A percentile compares a stretch with the other conserved stretches of the same genome.
Evolutionary conservation across 37 sponge, comb jelly and placozoan species (phyloP).

Genomic region (Petrosia ficiformis): DNA sequence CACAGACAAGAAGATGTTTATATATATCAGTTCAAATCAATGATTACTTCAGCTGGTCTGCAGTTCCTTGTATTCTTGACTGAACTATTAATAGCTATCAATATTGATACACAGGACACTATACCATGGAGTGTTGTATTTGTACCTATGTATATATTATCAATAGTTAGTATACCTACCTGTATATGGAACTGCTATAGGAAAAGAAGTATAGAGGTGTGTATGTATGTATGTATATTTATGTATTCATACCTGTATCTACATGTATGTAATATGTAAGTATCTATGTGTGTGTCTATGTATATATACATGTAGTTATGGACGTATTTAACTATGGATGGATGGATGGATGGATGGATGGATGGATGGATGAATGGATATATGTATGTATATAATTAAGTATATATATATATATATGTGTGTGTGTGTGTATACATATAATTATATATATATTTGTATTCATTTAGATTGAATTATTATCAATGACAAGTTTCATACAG

Average conservation of each 20-base stretch:
- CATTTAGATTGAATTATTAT: slow-evolving; percentile 19
- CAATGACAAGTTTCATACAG: slow-evolving; percentile 52
- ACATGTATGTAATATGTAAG: not conserved
- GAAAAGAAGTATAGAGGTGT: slow-evolving; percentile 60
- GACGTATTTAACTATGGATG: not conserved
- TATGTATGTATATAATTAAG: not conserved
- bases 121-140: slow-evolving; percentile 61
- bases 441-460: not conserved
- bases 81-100: slow-evolving; percentile 52
- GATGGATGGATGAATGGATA: not conserved
- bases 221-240: not conserved
- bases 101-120: slow-evolving; percentile 40
- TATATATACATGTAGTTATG: not conserved
- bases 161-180: slow-evolving; percentile 8
- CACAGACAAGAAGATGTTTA: slow-evolving; percentile 47
- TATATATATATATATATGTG: not conserved
- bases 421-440: not conserved
- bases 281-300: not conserved
- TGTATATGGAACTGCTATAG: slow-evolving; percentile 45
- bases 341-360: slow-evolving; percentile 40
- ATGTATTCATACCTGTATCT: not conserved
- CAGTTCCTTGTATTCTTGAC: slow-evolving; percentile 49
- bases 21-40: slow-evolving; percentile 42
- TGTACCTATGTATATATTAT: slow-evolving; percentile 58
- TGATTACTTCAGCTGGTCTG: slow-evolving; percentile 33